Conservation (phyloP, 1,140 invertebrate species). For the Lasioglossum baleicum region DNA sequence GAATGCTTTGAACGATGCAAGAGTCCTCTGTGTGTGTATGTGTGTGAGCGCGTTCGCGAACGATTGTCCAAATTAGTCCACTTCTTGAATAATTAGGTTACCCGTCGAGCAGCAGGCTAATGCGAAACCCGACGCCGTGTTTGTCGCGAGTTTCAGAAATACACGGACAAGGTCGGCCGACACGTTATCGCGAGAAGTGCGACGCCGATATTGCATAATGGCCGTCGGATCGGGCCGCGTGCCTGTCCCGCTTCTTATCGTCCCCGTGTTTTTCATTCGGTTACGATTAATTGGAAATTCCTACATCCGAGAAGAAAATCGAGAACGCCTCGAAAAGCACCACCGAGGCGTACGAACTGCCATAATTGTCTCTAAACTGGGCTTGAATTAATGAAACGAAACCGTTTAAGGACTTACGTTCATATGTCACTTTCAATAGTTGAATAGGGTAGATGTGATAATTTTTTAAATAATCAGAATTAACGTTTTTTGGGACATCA, state of each 20-base stretch:
- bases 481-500: too few relatives aligned
- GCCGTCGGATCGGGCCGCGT: background rate
- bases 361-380: too few relatives aligned
- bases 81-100: slow-evolving; percentile 49
- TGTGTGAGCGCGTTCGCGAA: background rate
- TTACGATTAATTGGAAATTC: background rate
- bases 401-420: too few relatives aligned
- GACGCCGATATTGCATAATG: slow-evolving; percentile 33
- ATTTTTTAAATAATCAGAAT: too few relatives aligned
- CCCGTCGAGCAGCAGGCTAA: slow-evolving; percentile 22
- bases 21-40: background rate
- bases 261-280: background rate
- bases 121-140: slow-evolving; percentile 41
- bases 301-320: background rate
- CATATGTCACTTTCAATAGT: too few relatives aligned
- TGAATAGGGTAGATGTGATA: too few relatives aligned
- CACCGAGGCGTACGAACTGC: too few relatives aligned
- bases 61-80: slow-evolving; percentile 35
- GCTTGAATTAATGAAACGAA: too few relatives aligned
- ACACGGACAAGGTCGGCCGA: slow-evolving; percentile 30
- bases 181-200: slow-evolving; percentile 16
- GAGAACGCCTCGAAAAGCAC: background rate
- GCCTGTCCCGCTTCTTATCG: slow-evolving; percentile 1
- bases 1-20: background rate
- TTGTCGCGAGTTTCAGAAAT: slow-evolving; percentile 37